These are phyloP conservation scores for Arvicanthis niloticus DNA, from an alignment of 2,113 vertebrate genomes.

Conservation along the genomic window DNA sequence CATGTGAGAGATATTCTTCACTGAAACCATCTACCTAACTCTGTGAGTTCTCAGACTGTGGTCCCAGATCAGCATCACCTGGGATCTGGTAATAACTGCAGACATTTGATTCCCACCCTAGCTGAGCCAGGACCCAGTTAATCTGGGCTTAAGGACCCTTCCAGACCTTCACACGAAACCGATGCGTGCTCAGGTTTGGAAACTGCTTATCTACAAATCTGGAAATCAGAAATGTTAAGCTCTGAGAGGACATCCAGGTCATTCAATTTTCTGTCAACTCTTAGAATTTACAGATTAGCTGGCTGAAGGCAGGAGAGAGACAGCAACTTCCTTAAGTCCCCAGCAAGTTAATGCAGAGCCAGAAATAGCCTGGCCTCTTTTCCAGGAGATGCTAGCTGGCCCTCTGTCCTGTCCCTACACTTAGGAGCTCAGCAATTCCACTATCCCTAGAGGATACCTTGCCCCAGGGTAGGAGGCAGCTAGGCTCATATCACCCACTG, in stretches of 20 bases:
- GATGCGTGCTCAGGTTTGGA: constrained; percentile 13
- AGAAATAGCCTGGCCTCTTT: not conserved
- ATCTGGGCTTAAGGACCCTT: constrained; percentile 1
- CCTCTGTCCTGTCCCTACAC: not conserved
- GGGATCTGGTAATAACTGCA: not conserved
- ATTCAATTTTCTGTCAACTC: constrained; percentile 59
- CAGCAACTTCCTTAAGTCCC: not conserved
- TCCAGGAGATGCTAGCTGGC: not conserved
- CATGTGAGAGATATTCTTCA: not conserved
- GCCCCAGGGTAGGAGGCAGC: not conserved
- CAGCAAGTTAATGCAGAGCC: not conserved
- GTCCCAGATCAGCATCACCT: not conserved
- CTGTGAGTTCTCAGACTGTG: not conserved
- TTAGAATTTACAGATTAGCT: not conserved
- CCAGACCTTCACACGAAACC: not conserved
- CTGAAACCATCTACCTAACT: not conserved
- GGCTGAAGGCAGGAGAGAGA: not conserved
- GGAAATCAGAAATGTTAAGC: constrained; percentile 24
- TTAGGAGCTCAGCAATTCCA: not conserved
- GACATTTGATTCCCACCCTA: not conserved
- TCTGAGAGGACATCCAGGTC: constrained; percentile 35
- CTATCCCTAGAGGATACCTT: not conserved
- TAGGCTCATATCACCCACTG: not conserved
- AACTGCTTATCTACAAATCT: constrained; percentile 46
- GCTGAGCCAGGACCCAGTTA: not conserved